Base-by-base conservation (phyloP, 2,888 invertebrate genomes). In the Diarsia brunnea region DNA sequence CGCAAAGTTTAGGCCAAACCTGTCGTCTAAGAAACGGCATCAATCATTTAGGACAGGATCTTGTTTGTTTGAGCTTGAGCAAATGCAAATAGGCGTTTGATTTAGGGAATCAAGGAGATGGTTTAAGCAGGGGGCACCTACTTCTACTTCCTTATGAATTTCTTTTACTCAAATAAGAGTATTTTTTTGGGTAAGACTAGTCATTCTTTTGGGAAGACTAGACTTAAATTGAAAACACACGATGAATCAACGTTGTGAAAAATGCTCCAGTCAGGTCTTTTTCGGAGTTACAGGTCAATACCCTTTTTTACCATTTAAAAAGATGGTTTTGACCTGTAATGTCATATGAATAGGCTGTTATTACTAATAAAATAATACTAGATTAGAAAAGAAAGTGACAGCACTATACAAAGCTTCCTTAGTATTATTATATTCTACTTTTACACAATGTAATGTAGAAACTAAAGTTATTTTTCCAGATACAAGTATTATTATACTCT, bases 31-130 rank as follows among this genome's bases (percentile, higher is more conserved):
- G 55, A 69, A 58, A 43, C 19, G 27, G 24, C 66, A 85, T 82
- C 78, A 82, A 82, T 82, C 78, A 85, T 31, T 67, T 64, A 31
- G 3, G 78, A 83, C 45, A 49, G 14, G 19, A 55, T n/a, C 4
- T 31, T 49, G 45, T 55, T 61, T n/a, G 55, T 14, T 24, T 51
- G 31, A 58, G 21, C 21, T 45, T 55, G n/a, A 65, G 31, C n/a
- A 66, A 65, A 82, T 67, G 43, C 21, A 53, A 79, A 79, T 60
- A 65, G 31, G 31, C 21, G 49, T n/a, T 47, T 49, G 47, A 24
- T 43, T 43, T 74, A 11, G 19, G 19, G 27, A 19, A 1, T 58
- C 0, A 16, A 58, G 16, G 3, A 58, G 27, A 27, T 16, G 8
- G 24, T 16, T 27, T 58, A 24, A 24, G 2, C 24, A 4, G n/a